These are phyloP conservation scores for Tichodroma muraria DNA, from an alignment of 2,113 vertebrate species.

Conservation along the genomic window DNA sequence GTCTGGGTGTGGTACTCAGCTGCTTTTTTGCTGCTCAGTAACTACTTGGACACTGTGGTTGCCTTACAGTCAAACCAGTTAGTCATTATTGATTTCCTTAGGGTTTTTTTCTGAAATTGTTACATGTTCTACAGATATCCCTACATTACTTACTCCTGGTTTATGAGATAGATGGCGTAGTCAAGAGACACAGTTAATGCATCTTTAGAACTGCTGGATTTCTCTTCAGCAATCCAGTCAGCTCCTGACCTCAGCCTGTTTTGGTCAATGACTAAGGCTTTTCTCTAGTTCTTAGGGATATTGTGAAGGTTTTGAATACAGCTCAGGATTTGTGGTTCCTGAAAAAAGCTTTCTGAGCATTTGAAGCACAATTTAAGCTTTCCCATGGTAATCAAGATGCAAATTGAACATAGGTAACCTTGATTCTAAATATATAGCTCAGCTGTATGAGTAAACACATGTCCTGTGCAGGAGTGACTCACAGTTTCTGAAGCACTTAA, in stretches of 20 bases:
- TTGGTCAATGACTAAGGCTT: background rate
- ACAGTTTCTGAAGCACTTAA: constrained; percentile 11
- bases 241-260: background rate
- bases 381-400: background rate
- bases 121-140: background rate
- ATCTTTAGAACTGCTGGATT: background rate
- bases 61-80: background rate
- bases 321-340: background rate
- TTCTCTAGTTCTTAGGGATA: background rate
- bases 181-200: background rate
- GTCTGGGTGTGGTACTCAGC: background rate
- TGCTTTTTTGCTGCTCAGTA: background rate
- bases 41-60: background rate
- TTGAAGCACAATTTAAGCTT: background rate
- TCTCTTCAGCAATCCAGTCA: background rate
- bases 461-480: constrained; percentile 17
- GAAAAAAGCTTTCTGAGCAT: background rate
- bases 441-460: constrained; percentile 11
- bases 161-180: background rate
- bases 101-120: background rate
- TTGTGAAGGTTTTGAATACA: background rate
- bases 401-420: constrained; percentile 7
- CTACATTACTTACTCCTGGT: background rate
- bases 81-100: background rate
- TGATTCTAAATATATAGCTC: constrained; percentile 1